A percentile compares a stretch with the other conserved stretches of the same genome.
phyloP scores from a whole-genome alignment of 1,140 invertebrate species.

The Ips nitidus region DNA sequence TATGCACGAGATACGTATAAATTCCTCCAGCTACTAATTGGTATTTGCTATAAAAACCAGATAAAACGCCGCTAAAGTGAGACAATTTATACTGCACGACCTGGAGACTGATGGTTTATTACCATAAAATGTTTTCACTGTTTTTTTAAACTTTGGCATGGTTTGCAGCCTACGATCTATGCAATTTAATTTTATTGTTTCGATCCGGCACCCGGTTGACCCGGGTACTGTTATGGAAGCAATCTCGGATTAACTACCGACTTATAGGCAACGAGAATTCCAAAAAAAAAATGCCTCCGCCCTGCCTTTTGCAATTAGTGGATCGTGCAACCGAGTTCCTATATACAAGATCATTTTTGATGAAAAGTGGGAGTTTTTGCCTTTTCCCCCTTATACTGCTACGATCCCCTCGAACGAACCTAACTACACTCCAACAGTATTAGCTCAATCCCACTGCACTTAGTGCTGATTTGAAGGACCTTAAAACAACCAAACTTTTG shows the following conservation, averaged over 20 bases:
- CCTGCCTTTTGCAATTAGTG: conserved; percentile 36
- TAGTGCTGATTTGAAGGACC: too few relatives aligned
- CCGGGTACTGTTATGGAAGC: conserved; percentile 34
- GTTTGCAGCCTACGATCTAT: too few relatives aligned
- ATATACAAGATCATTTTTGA: conserved; percentile 32
- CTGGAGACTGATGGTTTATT: not conserved
- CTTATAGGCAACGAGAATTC: conserved; percentile 15
- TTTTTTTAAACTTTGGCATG: not conserved
- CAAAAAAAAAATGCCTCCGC: conserved; percentile 22
- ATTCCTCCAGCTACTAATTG: conserved; percentile 29
- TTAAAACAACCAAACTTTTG: too few relatives aligned
- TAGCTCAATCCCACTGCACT: too few relatives aligned
- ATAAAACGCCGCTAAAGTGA: conserved; percentile 15
- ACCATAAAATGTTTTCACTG: not conserved
- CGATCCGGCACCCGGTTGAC: conserved; percentile 26
- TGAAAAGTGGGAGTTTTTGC: conserved; percentile 13
- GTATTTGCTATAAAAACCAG: conserved; percentile 29
- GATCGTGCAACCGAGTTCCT: conserved; percentile 34
- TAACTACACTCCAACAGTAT: too few relatives aligned
- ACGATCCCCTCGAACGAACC: not conserved
- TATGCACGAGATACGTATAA: conserved; percentile 31
- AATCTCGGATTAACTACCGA: conserved; percentile 37
- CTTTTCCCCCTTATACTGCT: not conserved
- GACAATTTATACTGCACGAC: conserved; percentile 16
- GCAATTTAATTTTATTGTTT: conserved; percentile 38